A percentile compares a stretch with the other conserved stretches of the same genome.
phyloP scores from a whole-genome alignment of 2,113 vertebrate species.

The Gallinago jamesoni region DNA sequence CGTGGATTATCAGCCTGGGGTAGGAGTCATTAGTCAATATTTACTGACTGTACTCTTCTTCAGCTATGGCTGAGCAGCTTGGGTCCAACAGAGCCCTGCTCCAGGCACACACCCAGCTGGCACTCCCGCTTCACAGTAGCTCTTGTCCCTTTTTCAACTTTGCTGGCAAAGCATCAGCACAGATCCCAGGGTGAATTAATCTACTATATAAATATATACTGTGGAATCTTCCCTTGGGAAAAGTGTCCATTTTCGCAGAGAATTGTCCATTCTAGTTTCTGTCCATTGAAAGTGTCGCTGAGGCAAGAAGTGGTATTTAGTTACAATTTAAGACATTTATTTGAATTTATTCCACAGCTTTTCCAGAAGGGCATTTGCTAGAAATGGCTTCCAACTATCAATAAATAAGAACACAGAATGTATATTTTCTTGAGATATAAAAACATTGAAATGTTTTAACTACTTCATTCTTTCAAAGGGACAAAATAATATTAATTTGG shows the following conservation, averaged over 20 bases:
- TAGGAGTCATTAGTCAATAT: neutral
- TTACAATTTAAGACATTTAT: neutral
- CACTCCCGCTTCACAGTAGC: neutral
- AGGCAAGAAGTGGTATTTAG: neutral
- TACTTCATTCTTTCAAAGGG: neutral
- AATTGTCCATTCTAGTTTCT: neutral
- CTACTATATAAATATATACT: neutral
- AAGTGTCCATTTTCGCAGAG: neutral
- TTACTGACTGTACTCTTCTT: neutral
- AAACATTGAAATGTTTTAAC: neutral
- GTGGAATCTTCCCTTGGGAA: neutral
- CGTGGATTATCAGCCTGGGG: neutral
- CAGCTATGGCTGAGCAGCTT: neutral
- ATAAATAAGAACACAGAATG: neutral
- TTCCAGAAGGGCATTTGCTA: neutral
- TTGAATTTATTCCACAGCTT: neutral
- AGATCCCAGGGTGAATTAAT: neutral
- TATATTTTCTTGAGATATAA: neutral
- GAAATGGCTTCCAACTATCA: neutral
- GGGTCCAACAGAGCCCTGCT: neutral
- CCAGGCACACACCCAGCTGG: neutral
- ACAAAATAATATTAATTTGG: neutral
- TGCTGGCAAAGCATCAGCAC: neutral
- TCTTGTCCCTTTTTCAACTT: neutral
- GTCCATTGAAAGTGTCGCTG: neutral